A percentile compares a stretch with the other conserved stretches of the same genome.
These are phyloP conservation scores for Panurus biarmicus DNA, from an alignment of 2,113 vertebrate genomes.

Conservation along the genomic window DNA sequence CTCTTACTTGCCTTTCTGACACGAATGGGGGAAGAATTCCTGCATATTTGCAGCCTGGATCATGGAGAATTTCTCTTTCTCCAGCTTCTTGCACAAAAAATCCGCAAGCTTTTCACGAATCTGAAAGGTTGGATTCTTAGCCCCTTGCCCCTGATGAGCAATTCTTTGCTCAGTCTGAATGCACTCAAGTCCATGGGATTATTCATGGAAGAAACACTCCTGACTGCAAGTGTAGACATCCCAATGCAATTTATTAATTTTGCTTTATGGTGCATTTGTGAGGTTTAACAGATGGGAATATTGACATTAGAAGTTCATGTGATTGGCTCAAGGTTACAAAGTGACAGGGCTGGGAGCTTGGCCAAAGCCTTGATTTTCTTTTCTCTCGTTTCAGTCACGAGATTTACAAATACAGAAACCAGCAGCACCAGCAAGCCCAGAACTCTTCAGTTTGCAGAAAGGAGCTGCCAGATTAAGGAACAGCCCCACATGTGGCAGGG, in stretches of 20 bases:
- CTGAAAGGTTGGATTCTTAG: background rate
- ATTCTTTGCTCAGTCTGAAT: background rate
- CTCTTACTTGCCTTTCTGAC: background rate
- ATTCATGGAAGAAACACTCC: background rate
- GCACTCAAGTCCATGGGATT: background rate
- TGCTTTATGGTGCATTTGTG: background rate
- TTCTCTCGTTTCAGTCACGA: background rate
- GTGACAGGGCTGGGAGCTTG: conserved; percentile 12
- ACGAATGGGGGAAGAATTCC: background rate
- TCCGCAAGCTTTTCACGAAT: background rate
- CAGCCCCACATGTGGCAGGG: background rate
- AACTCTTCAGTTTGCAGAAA: background rate
- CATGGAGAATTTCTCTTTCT: background rate
- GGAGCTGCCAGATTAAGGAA: background rate
- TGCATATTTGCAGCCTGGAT: background rate
- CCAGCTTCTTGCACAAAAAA: background rate
- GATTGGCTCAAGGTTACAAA: conserved; percentile 44
- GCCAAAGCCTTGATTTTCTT: conserved; percentile 27
- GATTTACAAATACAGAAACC: background rate
- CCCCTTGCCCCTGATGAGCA: background rate
- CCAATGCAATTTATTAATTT: conserved; percentile 32
- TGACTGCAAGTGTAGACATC: background rate
- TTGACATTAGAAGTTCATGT: conserved; percentile 40
- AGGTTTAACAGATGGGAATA: conserved; percentile 41
- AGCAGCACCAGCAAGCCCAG: background rate